Evolutionary conservation across 2,113 vertebrate species (phyloP).

Genomic region (Tapirus terrestris): DNA sequence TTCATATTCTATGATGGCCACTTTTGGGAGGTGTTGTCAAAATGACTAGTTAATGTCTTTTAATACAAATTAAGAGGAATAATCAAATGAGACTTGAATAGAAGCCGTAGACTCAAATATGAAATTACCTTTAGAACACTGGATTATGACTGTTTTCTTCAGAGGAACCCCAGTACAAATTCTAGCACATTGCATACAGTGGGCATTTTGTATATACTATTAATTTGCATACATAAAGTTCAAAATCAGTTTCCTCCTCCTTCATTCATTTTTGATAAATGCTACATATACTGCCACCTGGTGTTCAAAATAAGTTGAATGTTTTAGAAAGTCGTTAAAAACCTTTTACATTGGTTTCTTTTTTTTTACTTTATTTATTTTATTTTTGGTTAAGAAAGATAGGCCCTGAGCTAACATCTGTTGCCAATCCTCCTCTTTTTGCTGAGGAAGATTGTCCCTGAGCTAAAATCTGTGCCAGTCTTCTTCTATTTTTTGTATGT

Average conservation of each 20-base stretch:
- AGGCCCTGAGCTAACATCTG: too few species aligned
- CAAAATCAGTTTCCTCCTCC: neutral
- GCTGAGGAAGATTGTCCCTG: too few species aligned
- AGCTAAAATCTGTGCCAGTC: too few species aligned
- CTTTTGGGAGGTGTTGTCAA: neutral
- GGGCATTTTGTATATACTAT: neutral
- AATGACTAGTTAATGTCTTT: neutral
- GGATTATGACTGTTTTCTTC: neutral
- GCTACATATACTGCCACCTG: slow-evolving; percentile 61
- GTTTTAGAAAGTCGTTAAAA: neutral
- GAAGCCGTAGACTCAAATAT: neutral
- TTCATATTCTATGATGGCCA: neutral
- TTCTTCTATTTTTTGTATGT: too few species aligned
- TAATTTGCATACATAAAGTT: neutral
- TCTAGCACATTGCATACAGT: neutral
- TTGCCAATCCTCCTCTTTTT: too few species aligned
- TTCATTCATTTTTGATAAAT: neutral
- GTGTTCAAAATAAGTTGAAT: slow-evolving; percentile 49
- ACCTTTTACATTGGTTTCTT: neutral
- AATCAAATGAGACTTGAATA: neutral
- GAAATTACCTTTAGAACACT: neutral
- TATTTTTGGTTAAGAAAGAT: too few species aligned
- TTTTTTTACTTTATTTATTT: neutral
- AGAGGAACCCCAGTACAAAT: neutral
- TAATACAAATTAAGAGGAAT: neutral